These are phyloP conservation scores for Pterois miles DNA, from an alignment of 2,797 vertebrate species.

Conservation along the genomic window DNA sequence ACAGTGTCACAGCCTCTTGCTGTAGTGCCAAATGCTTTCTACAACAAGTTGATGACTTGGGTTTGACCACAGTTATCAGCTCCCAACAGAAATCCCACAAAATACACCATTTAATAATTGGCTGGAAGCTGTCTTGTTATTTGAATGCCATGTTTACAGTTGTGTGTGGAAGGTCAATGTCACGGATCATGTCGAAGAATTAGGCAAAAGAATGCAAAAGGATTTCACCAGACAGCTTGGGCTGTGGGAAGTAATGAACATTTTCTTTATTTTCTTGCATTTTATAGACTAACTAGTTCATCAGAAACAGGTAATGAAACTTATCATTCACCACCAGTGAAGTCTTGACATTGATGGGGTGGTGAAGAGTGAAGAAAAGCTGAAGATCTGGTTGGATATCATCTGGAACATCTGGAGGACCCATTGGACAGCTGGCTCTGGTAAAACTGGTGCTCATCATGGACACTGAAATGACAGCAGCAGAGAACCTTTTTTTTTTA, in stretches of 20 bases:
- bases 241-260: neutral
- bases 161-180: neutral
- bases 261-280: neutral
- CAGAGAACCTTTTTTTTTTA: neutral
- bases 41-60: conserved; percentile 26
- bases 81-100: conserved; percentile 10
- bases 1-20: conserved; percentile 21
- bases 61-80: conserved; percentile 29
- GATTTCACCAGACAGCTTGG: neutral
- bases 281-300: neutral
- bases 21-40: conserved; percentile 22
- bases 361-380: too few relatives aligned
- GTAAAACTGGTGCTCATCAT: neutral
- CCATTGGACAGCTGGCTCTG: neutral
- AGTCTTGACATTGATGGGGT: too few relatives aligned
- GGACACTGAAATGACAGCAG: neutral
- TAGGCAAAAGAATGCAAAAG: neutral
- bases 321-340: too few relatives aligned
- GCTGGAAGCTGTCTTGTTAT: neutral
- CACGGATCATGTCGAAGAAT: neutral
- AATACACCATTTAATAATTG: neutral
- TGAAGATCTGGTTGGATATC: too few relatives aligned
- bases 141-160: neutral
- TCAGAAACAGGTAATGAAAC: neutral
- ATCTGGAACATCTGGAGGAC: neutral